Conservation (phyloP, 1,140 invertebrate genomes). For the Tachypleus tridentatus region DNA sequence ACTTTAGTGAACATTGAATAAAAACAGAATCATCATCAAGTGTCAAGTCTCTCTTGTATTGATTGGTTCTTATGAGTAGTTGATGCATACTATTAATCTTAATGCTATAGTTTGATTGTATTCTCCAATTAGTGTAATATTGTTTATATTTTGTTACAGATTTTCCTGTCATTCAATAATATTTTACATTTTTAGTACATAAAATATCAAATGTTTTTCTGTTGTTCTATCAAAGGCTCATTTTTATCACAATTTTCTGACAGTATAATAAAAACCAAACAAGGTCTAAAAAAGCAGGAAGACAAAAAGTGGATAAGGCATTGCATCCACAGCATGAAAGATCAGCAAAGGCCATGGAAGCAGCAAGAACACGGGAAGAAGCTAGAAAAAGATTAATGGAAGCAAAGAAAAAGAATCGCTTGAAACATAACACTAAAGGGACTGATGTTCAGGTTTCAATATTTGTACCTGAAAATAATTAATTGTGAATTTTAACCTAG, state of each 20-base stretch:
- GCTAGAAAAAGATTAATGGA: slow-evolving; percentile 65
- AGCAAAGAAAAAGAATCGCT: slow-evolving; percentile 43
- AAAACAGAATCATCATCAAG: too few relatives aligned
- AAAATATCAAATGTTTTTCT: neutral
- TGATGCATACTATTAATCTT: too few relatives aligned
- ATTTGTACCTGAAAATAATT: too few relatives aligned
- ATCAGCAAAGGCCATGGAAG: slow-evolving; percentile 37
- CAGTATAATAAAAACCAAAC: neutral
- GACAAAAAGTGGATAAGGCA: neutral
- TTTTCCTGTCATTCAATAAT: neutral
- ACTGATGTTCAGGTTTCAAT: too few relatives aligned
- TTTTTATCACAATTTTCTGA: too few relatives aligned
- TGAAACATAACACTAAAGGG: too few relatives aligned
- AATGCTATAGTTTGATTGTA: too few relatives aligned
- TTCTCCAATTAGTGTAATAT: too few relatives aligned
- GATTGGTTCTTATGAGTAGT: too few relatives aligned
- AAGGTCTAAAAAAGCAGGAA: slow-evolving; percentile 12
- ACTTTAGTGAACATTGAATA: too few relatives aligned
- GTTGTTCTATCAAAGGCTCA: neutral
- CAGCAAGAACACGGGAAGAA: slow-evolving; percentile 52
- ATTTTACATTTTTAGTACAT: neutral
- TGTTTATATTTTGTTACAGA: neutral
- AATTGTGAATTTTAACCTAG: too few relatives aligned
- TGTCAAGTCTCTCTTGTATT: too few relatives aligned
- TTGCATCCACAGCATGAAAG: slow-evolving; percentile 30